Evolutionary conservation across 2,888 invertebrate species (phyloP).

Genomic region (Sycophila texana): DNA sequence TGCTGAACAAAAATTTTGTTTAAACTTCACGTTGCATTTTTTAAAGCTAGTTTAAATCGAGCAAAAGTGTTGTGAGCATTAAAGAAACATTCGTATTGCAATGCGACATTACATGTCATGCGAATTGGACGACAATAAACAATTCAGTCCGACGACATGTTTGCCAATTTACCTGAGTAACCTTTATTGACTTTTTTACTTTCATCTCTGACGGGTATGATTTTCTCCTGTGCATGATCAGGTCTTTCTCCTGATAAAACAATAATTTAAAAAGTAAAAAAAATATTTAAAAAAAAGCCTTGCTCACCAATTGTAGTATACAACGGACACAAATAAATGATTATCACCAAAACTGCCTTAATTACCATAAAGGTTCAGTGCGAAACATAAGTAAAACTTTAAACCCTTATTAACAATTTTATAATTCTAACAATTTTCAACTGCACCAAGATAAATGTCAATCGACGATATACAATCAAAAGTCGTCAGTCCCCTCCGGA

Average conservation of each 20-base stretch:
- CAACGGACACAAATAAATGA: neutral
- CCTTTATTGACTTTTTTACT: conserved; percentile 58
- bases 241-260: conserved; percentile 78
- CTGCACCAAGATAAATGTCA: too few species aligned
- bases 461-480: too few species aligned
- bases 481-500: too few species aligned
- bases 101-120: conserved; percentile 24
- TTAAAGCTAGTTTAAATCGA: neutral
- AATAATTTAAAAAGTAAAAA: conserved; percentile 51
- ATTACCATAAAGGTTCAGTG: too few species aligned
- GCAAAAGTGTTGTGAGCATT: neutral
- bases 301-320: neutral
- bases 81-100: neutral
- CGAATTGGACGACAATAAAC: neutral
- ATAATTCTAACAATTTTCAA: too few species aligned
- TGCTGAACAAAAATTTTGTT: neutral
- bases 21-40: neutral
- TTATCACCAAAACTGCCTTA: too few species aligned
- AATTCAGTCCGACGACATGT: neutral
- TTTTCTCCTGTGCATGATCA: conserved; percentile 78
- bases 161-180: conserved; percentile 66
- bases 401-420: too few species aligned
- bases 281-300: neutral
- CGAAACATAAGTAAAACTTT: too few species aligned
- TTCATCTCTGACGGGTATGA: conserved; percentile 43